These are phyloP conservation scores for Agriotes lineatus DNA, from an alignment of 2,888 invertebrate genomes.

Conservation along the genomic window DNA sequence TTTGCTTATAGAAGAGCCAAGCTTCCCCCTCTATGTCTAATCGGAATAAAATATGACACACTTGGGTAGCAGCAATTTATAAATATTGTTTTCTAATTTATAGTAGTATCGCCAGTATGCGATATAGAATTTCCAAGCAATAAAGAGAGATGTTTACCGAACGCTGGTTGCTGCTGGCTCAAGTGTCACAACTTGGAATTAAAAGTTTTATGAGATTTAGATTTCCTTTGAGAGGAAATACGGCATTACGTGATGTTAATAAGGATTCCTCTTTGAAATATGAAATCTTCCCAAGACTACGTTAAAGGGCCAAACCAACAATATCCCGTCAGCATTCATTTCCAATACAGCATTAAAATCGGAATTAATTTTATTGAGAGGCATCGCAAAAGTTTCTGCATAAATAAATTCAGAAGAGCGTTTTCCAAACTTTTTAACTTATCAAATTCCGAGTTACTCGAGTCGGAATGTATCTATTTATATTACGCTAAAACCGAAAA, in stretches of 20 bases:
- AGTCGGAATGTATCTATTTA: too few relatives aligned
- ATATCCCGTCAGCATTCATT: background rate
- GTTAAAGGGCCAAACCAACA: too few relatives aligned
- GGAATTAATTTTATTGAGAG: background rate
- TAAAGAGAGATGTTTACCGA: constrained; percentile 5
- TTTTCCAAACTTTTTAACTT: background rate
- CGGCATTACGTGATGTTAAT: background rate
- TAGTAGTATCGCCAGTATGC: background rate
- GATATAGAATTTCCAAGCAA: background rate
- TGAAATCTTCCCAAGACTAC: too few relatives aligned
- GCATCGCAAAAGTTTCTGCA: background rate
- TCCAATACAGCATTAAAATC: background rate
- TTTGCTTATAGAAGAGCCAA: constrained; percentile 13
- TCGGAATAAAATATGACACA: constrained; percentile 1
- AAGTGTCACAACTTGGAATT: constrained; percentile 7
- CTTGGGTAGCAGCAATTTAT: background rate
- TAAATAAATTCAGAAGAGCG: background rate
- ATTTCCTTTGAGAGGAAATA: background rate
- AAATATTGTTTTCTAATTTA: too few relatives aligned
- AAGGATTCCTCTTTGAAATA: background rate
- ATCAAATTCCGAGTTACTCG: too few relatives aligned
- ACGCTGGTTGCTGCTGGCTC: background rate
- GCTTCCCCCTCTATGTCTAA: background rate
- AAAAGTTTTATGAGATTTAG: constrained; percentile 19
- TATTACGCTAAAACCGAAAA: too few relatives aligned